Evolutionary conservation across 2,888 invertebrate species (phyloP), one percentile per base, ranked within the genome.

Genomic region (Callyntrura sp.): DNA sequence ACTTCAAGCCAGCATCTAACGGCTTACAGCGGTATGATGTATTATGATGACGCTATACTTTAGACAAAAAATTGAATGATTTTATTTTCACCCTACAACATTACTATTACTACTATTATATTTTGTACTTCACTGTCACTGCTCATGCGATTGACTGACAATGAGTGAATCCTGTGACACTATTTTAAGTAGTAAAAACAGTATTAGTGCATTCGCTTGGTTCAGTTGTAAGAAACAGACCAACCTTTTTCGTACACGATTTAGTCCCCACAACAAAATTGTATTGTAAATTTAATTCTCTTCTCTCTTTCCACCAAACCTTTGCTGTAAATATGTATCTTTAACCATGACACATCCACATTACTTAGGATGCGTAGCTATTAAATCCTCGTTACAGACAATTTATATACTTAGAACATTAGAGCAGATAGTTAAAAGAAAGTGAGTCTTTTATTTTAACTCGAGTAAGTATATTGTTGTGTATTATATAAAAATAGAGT

Each of bases 121-220:
- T 35, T 57, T 79, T 68, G 76, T 78, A 78, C 28, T 51, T 55
- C 78, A 55, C 78, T 55, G 78, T 57, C 78, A 78, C 78, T 78
- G 78, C 78, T 78, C 78, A 78, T 78, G 78, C 78, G 78, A 78
- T 78, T 78, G 78, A 78, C 78, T 57, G 78, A 73, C 70, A 73
- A 73, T 73, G 70, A 78, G 78, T 78, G 78, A 78, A 78, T 78
- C 55, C 78, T 78, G 78, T 78, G 78, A 78, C 78, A 35, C 35
- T 6, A 17, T 57, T 78, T 35, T 78, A 55, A 55, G 78, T 78
- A 78, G 78, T 35, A 78, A 76, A 73, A 78, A 17, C 17, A 60
- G n/a, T 78, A 55, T n/a, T 78, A 76, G 51, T 78, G 78, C 57
- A 78, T 57, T 78, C 55, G 78, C 78, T 78, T 78, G 28, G 78